Conservation (phyloP, 2,888 invertebrate species). For the Drosophila affinis region DNA sequence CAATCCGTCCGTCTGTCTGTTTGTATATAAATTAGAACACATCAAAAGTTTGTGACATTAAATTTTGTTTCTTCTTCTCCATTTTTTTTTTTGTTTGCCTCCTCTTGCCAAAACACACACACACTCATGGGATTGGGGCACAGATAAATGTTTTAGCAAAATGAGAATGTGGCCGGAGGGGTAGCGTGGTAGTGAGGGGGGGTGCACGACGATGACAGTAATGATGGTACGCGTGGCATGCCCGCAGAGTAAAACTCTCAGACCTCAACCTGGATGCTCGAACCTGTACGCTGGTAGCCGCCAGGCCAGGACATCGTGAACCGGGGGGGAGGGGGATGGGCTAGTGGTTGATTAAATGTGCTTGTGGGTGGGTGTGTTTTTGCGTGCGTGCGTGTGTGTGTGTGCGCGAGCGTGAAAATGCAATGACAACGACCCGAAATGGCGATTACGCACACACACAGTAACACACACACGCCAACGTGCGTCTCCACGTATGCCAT, state of each 20-base stretch:
- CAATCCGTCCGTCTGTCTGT: conserved; percentile 49
- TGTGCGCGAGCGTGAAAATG: conserved; percentile 54
- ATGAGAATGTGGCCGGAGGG: conserved; percentile 34
- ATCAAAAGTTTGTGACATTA: conserved; percentile 73
- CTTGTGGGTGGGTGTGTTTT: conserved; percentile 29
- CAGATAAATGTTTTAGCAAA: conserved; percentile 74
- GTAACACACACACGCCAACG: background rate
- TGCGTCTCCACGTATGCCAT: conserved; percentile 36
- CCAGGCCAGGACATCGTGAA: conserved; percentile 22
- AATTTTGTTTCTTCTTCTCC: conserved; percentile 31
- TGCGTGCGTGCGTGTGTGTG: conserved; percentile 34
- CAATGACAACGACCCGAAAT: conserved; percentile 62
- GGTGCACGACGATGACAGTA: conserved; percentile 58
- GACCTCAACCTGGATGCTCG: conserved; percentile 10
- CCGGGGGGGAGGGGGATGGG: background rate
- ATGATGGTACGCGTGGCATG: conserved; percentile 55
- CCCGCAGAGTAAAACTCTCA: conserved; percentile 4
- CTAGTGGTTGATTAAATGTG: conserved; percentile 68
- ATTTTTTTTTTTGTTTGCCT: conserved; percentile 2
- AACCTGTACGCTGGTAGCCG: conserved; percentile 10
- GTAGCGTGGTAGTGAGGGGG: background rate
- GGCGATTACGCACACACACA: conserved; percentile 47
- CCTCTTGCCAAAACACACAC: conserved; percentile 10
- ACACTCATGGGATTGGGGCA: conserved; percentile 45
- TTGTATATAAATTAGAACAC: conserved; percentile 70